Evolutionary conservation across 2,888 invertebrate genomes (phyloP).

Genomic region (Ophion ellenae): DNA sequence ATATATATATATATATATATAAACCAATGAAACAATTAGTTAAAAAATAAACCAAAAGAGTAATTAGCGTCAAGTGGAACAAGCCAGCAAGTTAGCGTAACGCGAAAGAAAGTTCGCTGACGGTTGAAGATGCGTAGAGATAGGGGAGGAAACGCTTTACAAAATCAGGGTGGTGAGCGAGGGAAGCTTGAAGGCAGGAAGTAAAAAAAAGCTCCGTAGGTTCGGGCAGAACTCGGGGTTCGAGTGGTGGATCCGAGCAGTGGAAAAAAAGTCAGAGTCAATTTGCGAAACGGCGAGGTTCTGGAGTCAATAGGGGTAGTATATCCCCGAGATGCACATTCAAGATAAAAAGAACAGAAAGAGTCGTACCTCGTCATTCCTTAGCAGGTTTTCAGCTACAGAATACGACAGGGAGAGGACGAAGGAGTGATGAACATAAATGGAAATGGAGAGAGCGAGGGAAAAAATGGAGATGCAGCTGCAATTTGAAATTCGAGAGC

Average conservation of each 20-base stretch:
- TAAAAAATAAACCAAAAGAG: background rate
- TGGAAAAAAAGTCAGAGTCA: slow-evolving; percentile 62
- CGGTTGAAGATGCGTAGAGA: slow-evolving; percentile 18
- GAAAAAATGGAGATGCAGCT: slow-evolving; percentile 37
- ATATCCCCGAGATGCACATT: slow-evolving; percentile 65
- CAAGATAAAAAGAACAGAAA: slow-evolving; percentile 55
- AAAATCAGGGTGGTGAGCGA: background rate
- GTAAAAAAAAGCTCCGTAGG: background rate
- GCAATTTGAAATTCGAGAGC: slow-evolving; percentile 50
- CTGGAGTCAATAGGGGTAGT: slow-evolving; percentile 66
- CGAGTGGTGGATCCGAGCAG: slow-evolving; percentile 10
- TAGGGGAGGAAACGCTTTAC: background rate
- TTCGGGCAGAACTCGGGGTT: background rate
- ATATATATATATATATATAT: too few species aligned
- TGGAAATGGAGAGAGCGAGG: slow-evolving; percentile 60
- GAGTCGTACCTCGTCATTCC: slow-evolving; percentile 45
- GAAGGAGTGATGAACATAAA: slow-evolving; percentile 45
- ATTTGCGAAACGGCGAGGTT: slow-evolving; percentile 66
- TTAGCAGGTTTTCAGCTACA: slow-evolving; percentile 42
- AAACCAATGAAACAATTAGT: too few species aligned
- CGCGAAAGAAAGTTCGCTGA: slow-evolving; percentile 15
- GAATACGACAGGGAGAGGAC: slow-evolving; percentile 24
- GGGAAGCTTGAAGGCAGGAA: background rate
- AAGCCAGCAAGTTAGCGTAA: slow-evolving; percentile 31
- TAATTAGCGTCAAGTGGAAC: slow-evolving; percentile 27